phyloP scores from a whole-genome alignment of 2,888 invertebrate species.

The Rotaria socialis region DNA sequence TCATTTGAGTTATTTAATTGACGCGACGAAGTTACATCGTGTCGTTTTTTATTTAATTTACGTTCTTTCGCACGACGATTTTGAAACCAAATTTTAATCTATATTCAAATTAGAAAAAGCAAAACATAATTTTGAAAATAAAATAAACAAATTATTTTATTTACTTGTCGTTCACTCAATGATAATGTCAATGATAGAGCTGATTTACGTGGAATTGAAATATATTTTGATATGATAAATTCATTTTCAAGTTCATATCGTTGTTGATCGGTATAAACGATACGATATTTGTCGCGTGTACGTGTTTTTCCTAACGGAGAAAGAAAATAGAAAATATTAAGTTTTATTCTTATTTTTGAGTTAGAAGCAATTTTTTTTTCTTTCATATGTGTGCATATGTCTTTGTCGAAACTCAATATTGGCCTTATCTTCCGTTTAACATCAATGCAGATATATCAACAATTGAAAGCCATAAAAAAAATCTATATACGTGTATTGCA shows the following conservation, averaged over 20 bases:
- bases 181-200: slow-evolving; percentile 35
- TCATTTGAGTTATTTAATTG: not conserved
- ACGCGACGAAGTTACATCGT: not conserved
- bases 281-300: slow-evolving; percentile 45
- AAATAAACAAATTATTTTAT: too few species aligned
- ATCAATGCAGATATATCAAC: not conserved
- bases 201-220: slow-evolving; percentile 43
- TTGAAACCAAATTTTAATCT: slow-evolving; percentile 47
- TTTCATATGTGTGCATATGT: not conserved
- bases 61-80: slow-evolving; percentile 46
- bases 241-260: slow-evolving; percentile 42
- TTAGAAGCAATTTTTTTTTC: not conserved
- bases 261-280: slow-evolving; percentile 44
- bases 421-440: not conserved
- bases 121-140: not conserved
- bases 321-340: not conserved
- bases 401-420: not conserved
- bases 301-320: slow-evolving; percentile 37
- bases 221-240: slow-evolving; percentile 43
- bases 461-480: not conserved
- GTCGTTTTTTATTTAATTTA: slow-evolving; percentile 42
- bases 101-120: not conserved
- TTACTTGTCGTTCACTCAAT: slow-evolving; percentile 46
- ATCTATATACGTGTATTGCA: not conserved
- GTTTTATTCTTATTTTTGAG: not conserved